These are phyloP conservation scores for Cantharis rufa DNA, from an alignment of 2,888 invertebrate genomes.

Conservation along the genomic window DNA sequence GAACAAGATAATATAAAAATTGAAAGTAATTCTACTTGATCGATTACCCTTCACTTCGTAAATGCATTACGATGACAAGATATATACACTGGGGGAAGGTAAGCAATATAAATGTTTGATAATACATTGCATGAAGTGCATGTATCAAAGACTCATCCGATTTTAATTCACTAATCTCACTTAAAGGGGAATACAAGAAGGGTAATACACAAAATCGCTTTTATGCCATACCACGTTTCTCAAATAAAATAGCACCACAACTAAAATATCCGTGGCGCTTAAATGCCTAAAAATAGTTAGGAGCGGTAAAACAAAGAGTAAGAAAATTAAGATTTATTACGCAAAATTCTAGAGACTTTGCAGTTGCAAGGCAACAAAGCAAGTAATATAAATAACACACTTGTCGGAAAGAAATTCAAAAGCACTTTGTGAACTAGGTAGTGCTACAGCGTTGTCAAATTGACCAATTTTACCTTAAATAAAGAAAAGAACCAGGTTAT, in stretches of 20 bases:
- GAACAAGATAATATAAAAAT: background rate
- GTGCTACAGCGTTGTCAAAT: background rate
- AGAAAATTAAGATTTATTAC: background rate
- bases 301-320: background rate
- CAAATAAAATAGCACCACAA: background rate
- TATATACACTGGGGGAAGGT: background rate
- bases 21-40: background rate
- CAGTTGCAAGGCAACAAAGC: background rate
- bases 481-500: too few relatives aligned
- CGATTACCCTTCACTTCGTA: background rate
- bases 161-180: background rate
- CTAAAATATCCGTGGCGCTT: background rate
- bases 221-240: background rate
- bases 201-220: background rate
- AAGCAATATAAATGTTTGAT: background rate
- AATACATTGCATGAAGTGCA: background rate
- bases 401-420: background rate
- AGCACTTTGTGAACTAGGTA: background rate
- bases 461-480: too few relatives aligned
- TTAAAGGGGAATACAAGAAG: background rate
- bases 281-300: background rate
- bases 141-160: background rate
- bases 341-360: background rate
- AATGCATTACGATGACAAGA: background rate
- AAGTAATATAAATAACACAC: background rate